These are phyloP conservation scores for Zoanthus gigantus DNA, from an alignment of 92 coral and sea anemone species.

Conservation along the genomic window DNA sequence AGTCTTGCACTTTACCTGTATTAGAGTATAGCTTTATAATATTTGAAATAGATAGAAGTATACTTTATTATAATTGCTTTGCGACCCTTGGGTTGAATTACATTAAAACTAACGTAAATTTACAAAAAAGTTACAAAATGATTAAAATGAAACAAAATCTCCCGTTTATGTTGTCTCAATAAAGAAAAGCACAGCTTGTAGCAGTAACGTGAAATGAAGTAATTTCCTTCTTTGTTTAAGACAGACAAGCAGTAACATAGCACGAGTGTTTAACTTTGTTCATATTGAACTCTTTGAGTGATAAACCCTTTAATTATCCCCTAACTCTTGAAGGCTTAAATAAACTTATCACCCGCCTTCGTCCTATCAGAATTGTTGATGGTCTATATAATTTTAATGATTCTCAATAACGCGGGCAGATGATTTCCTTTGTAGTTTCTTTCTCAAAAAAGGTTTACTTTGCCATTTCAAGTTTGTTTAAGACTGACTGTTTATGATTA, in stretches of 20 bases:
- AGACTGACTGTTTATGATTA: conserved; percentile 18
- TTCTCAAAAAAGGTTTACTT: conserved; percentile 28
- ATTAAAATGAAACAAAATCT: no score
- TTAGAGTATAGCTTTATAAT: no score
- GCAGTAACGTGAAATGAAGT: background rate
- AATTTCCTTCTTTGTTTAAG: conserved; percentile 14
- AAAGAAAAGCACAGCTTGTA: no score
- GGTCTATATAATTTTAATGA: conserved; percentile 42
- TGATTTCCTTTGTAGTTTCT: conserved; percentile 23
- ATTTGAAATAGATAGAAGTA: no score
- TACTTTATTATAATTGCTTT: no score
- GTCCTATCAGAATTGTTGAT: conserved; percentile 30
- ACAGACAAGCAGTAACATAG: conserved; percentile 29
- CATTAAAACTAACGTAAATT: no score
- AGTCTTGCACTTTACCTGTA: no score
- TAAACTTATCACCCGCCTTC: conserved; percentile 8
- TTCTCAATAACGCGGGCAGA: conserved; percentile 46
- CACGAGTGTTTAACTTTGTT: conserved; percentile 20
- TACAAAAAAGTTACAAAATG: no score
- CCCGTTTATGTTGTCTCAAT: no score
- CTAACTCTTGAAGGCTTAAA: background rate
- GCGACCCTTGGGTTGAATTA: no score
- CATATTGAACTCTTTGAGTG: conserved; percentile 6
- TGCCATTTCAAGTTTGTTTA: conserved; percentile 33
- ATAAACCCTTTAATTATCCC: background rate